A percentile compares a stretch with the other conserved stretches of the same genome.
Conservation (phyloP, 2,113 vertebrate species). For the Boleophthalmus pectinirostris region DNA sequence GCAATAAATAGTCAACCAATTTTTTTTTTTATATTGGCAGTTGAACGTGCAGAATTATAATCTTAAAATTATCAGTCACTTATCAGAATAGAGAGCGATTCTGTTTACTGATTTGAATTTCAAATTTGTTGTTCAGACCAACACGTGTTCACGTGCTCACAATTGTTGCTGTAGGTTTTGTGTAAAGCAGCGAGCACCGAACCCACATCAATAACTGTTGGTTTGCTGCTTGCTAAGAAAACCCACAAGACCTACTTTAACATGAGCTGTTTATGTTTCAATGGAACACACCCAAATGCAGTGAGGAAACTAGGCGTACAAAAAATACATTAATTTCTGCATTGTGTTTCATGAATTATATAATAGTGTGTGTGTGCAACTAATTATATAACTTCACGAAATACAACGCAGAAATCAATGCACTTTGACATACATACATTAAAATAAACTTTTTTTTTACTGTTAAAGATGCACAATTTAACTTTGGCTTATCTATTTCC, state of each 20-base stretch:
- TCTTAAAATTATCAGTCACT: not conserved
- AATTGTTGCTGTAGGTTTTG: not conserved
- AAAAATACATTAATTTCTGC: not conserved
- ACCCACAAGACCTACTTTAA: constrained; percentile 5
- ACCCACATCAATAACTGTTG: constrained; percentile 8
- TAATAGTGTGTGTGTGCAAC: not conserved
- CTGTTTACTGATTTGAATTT: not conserved
- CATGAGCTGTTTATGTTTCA: not conserved
- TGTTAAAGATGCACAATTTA: too few relatives aligned
- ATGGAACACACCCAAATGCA: constrained; percentile 4
- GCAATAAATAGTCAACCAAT: too few relatives aligned
- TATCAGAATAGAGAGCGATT: not conserved
- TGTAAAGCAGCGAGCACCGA: not conserved
- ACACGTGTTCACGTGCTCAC: not conserved
- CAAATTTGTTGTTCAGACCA: not conserved
- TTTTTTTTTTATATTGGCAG: too few relatives aligned
- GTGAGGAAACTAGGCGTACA: not conserved
- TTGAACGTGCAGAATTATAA: not conserved
- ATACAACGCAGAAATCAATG: too few relatives aligned
- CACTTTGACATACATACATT: too few relatives aligned
- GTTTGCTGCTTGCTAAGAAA: constrained; percentile 4
- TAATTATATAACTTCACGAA: too few relatives aligned
- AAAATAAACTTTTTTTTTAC: too few relatives aligned
- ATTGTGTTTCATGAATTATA: not conserved
- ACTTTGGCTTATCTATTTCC: too few relatives aligned